phyloP scores from a whole-genome alignment of 2,113 vertebrate species.

The Brachyhypopomus gauderio region DNA sequence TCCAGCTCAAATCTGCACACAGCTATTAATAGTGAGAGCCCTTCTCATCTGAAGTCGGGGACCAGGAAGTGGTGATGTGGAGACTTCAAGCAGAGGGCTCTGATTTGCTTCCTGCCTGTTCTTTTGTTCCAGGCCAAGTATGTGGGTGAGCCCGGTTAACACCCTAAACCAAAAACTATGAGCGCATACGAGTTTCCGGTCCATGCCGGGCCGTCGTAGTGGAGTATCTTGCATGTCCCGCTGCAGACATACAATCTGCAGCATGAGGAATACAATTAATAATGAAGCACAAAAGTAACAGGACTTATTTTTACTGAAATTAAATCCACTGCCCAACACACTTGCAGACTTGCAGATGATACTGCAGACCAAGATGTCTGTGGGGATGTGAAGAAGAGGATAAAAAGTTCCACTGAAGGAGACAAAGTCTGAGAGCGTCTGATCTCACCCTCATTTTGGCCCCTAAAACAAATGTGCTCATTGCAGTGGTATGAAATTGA shows the following conservation, averaged over 20 bases:
- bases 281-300: constrained; percentile 9
- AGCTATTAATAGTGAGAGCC: constrained; percentile 53
- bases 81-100: constrained; percentile 58
- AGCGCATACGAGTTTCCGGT: constrained; percentile 66
- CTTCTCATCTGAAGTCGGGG: constrained; percentile 40
- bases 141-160: constrained; percentile 79
- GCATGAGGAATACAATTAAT: constrained; percentile 8
- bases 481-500: constrained; percentile 30
- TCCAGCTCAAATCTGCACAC: constrained; percentile 3
- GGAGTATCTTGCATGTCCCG: constrained; percentile 34
- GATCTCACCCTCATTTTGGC: neutral
- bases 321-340: neutral
- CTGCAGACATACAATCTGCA: neutral
- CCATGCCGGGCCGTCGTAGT: constrained; percentile 49
- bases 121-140: constrained; percentile 76
- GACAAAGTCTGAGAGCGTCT: neutral
- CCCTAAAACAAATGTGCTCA: constrained; percentile 36
- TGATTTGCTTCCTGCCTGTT: constrained; percentile 65
- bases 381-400: neutral
- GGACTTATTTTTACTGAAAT: neutral
- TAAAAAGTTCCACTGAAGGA: neutral
- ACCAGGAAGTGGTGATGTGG: constrained; percentile 59
- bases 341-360: too few species aligned
- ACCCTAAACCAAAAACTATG: constrained; percentile 70
- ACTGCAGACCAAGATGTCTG: too few species aligned